A percentile compares a stretch with the other conserved stretches of the same genome.
phyloP scores from a whole-genome alignment of 2,888 invertebrate genomes.

The Phoenoteleia sp. region DNA sequence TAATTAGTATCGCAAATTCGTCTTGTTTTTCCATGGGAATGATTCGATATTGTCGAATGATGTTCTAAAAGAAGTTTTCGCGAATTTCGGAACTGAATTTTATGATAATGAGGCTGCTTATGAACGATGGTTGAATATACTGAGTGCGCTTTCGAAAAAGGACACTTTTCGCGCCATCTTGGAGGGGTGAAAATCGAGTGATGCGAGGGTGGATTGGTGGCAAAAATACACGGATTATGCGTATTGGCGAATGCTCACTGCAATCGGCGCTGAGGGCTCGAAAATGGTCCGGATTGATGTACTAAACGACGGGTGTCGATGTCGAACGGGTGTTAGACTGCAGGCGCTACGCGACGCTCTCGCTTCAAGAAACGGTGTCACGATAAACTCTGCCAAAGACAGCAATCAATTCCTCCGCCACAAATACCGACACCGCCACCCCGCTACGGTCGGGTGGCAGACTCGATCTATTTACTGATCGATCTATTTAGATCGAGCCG shows the following conservation, averaged over 20 bases:
- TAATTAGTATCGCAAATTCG: background rate
- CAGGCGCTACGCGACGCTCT: slow-evolving; percentile 69
- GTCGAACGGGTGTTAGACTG: slow-evolving; percentile 70
- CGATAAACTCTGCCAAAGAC: slow-evolving; percentile 85
- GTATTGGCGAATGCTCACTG: slow-evolving; percentile 71
- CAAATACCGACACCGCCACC: slow-evolving; percentile 79
- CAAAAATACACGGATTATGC: slow-evolving; percentile 64
- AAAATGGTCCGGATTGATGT: slow-evolving; percentile 74
- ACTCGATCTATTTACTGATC: slow-evolving; percentile 86
- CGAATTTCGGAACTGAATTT: too few relatives aligned
- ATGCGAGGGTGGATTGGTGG: slow-evolving; percentile 54
- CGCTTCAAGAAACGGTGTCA: slow-evolving; percentile 84
- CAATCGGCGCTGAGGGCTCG: slow-evolving; percentile 72
- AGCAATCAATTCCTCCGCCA: slow-evolving; percentile 78
- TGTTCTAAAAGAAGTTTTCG: too few relatives aligned
- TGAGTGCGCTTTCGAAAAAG: too few relatives aligned
- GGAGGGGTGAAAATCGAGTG: slow-evolving; percentile 33
- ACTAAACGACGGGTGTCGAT: slow-evolving; percentile 72
- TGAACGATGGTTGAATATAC: slow-evolving; percentile 19
- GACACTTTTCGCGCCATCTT: too few relatives aligned
- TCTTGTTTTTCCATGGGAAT: background rate
- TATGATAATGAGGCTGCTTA: too few relatives aligned
- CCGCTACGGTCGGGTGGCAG: slow-evolving; percentile 74
- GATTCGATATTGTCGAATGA: too few relatives aligned
- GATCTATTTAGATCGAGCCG: slow-evolving; percentile 86